phyloP scores from a whole-genome alignment of 2,113 vertebrate species.

The Nasalis larvatus region DNA sequence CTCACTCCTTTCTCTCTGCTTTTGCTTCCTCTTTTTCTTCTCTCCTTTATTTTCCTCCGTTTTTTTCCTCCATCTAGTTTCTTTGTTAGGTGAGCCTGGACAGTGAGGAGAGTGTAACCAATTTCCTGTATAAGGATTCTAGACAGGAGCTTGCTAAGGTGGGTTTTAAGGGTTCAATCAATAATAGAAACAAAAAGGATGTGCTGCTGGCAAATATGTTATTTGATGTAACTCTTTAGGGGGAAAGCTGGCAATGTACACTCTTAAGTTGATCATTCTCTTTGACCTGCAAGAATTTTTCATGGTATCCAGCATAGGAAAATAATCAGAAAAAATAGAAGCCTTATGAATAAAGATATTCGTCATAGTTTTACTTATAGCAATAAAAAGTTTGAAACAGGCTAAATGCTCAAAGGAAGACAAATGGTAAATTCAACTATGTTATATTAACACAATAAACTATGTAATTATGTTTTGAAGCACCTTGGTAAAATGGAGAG shows the following conservation, averaged over 20 bases:
- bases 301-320: neutral
- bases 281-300: constrained; percentile 19
- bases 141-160: neutral
- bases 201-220: neutral
- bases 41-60: neutral
- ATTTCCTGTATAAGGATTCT: neutral
- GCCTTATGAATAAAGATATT: neutral
- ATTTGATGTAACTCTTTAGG: neutral
- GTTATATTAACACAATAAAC: neutral
- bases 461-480: neutral
- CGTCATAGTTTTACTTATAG: neutral
- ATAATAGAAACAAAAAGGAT: neutral
- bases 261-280: neutral
- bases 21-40: neutral
- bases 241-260: neutral
- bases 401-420: neutral
- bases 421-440: neutral
- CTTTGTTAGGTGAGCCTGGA: neutral
- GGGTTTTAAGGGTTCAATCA: neutral
- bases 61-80: neutral
- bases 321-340: constrained; percentile 31
- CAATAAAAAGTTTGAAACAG: neutral
- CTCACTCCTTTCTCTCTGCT: neutral
- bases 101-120: neutral
- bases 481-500: neutral